phyloP scores from a whole-genome alignment of 2,888 invertebrate genomes.

The Melolontha melolontha region DNA sequence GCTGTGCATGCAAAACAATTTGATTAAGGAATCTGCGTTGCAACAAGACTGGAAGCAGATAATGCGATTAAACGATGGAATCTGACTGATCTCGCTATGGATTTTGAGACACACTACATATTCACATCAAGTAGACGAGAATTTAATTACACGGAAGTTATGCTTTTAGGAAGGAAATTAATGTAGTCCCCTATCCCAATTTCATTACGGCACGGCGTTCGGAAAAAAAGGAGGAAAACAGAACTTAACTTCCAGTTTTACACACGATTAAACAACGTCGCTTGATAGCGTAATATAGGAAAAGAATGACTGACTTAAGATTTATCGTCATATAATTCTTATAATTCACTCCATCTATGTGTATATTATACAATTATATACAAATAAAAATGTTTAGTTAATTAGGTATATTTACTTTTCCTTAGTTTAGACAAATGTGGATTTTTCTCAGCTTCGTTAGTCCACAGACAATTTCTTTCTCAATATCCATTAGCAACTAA shows the following conservation, averaged over 20 bases:
- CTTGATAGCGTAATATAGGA: too few relatives aligned
- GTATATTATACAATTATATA: too few relatives aligned
- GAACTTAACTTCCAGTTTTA: neutral
- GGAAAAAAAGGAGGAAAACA: neutral
- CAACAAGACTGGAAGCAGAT: slow-evolving; percentile 6
- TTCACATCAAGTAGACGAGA: slow-evolving; percentile 25
- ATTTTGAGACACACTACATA: slow-evolving; percentile 27
- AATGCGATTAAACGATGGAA: slow-evolving; percentile 18
- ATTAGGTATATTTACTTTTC: too few relatives aligned
- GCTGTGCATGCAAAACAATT: slow-evolving; percentile 17
- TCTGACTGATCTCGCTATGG: slow-evolving; percentile 17
- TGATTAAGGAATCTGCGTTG: slow-evolving; percentile 28
- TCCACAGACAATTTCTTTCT: too few relatives aligned
- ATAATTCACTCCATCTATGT: too few relatives aligned
- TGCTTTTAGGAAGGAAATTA: slow-evolving; percentile 10
- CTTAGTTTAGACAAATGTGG: too few relatives aligned
- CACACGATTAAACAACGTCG: neutral
- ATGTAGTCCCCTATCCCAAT: slow-evolving; percentile 10
- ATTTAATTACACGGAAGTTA: slow-evolving; percentile 27
- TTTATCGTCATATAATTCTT: too few relatives aligned
- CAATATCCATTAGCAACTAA: too few relatives aligned
- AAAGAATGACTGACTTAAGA: too few relatives aligned
- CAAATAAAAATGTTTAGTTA: too few relatives aligned
- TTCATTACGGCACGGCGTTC: neutral
- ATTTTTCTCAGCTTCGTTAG: too few relatives aligned